A percentile compares a stretch with the other conserved stretches of the same genome.
phyloP scores from a whole-genome alignment of 1,140 invertebrate genomes.

The Drosophila kurseongensis region DNA sequence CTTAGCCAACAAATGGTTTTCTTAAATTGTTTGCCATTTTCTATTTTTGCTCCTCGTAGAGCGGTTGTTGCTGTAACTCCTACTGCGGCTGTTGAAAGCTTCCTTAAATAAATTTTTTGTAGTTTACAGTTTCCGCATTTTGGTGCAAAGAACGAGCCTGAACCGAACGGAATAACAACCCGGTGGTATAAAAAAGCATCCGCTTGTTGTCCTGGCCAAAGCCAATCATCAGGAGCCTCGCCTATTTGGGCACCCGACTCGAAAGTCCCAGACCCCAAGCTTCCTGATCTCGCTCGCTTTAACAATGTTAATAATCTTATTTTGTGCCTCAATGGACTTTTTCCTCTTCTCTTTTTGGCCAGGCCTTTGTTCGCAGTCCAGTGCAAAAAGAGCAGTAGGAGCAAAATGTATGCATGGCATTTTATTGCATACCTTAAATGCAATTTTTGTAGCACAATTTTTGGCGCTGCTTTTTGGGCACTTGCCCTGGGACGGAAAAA shows the following conservation, averaged over 20 bases:
- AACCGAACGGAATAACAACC: slow-evolving; percentile 18
- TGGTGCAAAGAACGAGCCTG: slow-evolving; percentile 14
- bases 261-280: slow-evolving; percentile 14
- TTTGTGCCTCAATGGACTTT: slow-evolving; percentile 75
- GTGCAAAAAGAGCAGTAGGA: slow-evolving; percentile 28
- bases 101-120: slow-evolving; percentile 71
- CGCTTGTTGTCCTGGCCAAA: slow-evolving; percentile 42
- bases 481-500: slow-evolving; percentile 6
- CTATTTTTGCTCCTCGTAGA: slow-evolving; percentile 52
- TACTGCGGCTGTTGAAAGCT: slow-evolving; percentile 45
- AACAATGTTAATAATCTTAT: slow-evolving; percentile 82
- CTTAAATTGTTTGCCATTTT: slow-evolving; percentile 81
- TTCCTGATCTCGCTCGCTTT: slow-evolving; percentile 70
- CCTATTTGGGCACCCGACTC: neutral
- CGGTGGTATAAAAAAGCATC: slow-evolving; percentile 24
- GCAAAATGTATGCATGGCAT: slow-evolving; percentile 68
- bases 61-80: slow-evolving; percentile 17
- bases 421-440: slow-evolving; percentile 78
- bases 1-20: slow-evolving; percentile 73
- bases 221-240: slow-evolving; percentile 52
- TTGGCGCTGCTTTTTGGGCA: slow-evolving; percentile 32
- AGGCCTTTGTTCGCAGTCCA: slow-evolving; percentile 42
- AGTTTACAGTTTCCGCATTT: slow-evolving; percentile 74
- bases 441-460: slow-evolving; percentile 68
- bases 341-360: slow-evolving; percentile 17